These are phyloP conservation scores for Stegodyphus mimosarum DNA, from an alignment of 1,140 invertebrate species.

Conservation along the genomic window DNA sequence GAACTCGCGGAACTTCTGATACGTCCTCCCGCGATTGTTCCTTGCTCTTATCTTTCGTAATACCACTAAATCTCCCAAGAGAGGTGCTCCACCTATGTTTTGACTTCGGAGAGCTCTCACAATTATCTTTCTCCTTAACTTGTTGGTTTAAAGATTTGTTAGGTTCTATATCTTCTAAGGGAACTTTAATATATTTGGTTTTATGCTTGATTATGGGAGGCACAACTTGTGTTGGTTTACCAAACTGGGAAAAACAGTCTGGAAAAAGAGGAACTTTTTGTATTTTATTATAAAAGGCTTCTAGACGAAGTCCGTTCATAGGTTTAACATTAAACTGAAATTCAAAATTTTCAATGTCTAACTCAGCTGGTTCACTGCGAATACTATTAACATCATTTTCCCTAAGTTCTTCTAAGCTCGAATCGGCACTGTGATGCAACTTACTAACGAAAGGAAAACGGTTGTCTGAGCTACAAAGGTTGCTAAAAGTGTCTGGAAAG, in stretches of 20 bases:
- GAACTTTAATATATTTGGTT: conserved; percentile 21
- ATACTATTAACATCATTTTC: conserved; percentile 55
- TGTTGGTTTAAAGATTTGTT: conserved; percentile 5
- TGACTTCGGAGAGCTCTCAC: conserved; percentile 13
- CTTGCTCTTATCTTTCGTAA: conserved; percentile 87
- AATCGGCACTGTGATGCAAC: conserved; percentile 56
- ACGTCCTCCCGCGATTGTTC: conserved; percentile 70
- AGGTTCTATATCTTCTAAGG: conserved; percentile 18
- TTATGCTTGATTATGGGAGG: conserved; percentile 43
- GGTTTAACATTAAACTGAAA: conserved; percentile 45
- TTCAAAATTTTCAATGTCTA: conserved; percentile 32
- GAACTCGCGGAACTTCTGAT: neutral
- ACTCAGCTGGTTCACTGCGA: conserved; percentile 43
- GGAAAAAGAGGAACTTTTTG: conserved; percentile 59
- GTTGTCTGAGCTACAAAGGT: conserved; percentile 24
- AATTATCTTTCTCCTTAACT: conserved; percentile 13
- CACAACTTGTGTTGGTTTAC: conserved; percentile 59
- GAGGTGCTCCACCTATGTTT: conserved; percentile 66
- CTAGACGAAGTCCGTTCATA: conserved; percentile 52
- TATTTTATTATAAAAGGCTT: conserved; percentile 60
- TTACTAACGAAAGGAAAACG: conserved; percentile 40
- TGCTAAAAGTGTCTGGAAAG: neutral
- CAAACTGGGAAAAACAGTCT: conserved; percentile 45
- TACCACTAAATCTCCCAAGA: conserved; percentile 86
- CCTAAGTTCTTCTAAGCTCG: conserved; percentile 45